Percentiles rank a stretch among this genome's conserved stretches.
Conservation (phyloP, 35 echinoderm and acorn worm genomes). For the Ptychodera flava region DNA sequence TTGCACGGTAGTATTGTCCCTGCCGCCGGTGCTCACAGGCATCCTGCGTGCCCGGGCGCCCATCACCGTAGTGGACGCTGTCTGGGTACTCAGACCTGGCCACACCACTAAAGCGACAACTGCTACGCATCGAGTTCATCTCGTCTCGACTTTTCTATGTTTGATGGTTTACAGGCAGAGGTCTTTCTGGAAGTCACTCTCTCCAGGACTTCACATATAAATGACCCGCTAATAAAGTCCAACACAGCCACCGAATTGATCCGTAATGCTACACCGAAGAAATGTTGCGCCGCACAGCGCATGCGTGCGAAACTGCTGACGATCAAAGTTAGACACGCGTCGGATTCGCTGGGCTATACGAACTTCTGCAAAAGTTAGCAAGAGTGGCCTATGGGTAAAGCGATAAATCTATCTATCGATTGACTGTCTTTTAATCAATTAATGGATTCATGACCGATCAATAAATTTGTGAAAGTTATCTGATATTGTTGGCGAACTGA, state of each 20-base stretch:
- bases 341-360: too few species aligned
- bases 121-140: conserved; percentile 89
- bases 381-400: too few species aligned
- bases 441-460: too few species aligned
- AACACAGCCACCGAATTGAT: background rate
- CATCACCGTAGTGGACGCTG: conserved; percentile 61
- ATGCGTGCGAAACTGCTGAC: background rate
- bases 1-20: conserved; percentile 48
- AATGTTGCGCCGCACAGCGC: background rate
- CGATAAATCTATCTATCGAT: too few species aligned
- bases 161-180: background rate
- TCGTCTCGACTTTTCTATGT: background rate
- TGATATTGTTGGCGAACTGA: too few species aligned
- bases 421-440: too few species aligned
- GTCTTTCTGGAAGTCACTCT: background rate
- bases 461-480: too few species aligned
- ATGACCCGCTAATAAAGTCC: background rate
- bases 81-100: conserved; percentile 73
- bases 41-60: conserved; percentile 51
- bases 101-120: conserved; percentile 84
- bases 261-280: background rate
- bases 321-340: too few species aligned
- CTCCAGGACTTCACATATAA: background rate
- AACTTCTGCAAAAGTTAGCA: too few species aligned
- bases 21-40: conserved; percentile 42